These are phyloP conservation scores for Trichomalopsis sarcophagae DNA, from an alignment of 1,140 invertebrate species.

Conservation along the genomic window DNA sequence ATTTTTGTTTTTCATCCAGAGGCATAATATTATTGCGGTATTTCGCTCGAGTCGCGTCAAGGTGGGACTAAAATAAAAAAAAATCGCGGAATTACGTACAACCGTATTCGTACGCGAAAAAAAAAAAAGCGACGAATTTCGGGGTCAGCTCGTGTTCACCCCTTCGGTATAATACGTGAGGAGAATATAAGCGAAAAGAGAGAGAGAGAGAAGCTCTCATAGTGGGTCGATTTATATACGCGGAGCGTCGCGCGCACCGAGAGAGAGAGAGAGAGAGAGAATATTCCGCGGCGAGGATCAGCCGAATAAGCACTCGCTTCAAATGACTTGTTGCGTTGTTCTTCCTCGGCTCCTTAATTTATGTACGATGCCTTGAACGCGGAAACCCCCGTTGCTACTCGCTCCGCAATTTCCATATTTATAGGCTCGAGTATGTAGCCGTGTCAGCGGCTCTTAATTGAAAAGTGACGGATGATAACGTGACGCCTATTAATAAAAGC, in stretches of 20 bases:
- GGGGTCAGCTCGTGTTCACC: no score
- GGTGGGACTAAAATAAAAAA: no score
- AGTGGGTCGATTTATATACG: constrained; percentile 28
- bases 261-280: background rate
- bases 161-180: background rate
- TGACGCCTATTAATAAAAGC: background rate
- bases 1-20: no score
- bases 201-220: background rate
- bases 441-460: background rate
- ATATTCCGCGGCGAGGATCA: background rate
- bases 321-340: background rate
- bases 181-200: background rate
- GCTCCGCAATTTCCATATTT: background rate
- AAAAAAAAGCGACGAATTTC: no score
- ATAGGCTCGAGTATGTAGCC: background rate
- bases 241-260: background rate
- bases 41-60: no score
- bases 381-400: background rate
- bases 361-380: background rate
- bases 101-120: no score
- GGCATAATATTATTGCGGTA: no score
- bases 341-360: background rate
- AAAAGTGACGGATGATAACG: background rate
- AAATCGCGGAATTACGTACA: no score
- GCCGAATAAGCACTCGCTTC: background rate